Evolutionary conservation across 1,140 invertebrate genomes (phyloP).

Genomic region (Drosophila neocordata): DNA sequence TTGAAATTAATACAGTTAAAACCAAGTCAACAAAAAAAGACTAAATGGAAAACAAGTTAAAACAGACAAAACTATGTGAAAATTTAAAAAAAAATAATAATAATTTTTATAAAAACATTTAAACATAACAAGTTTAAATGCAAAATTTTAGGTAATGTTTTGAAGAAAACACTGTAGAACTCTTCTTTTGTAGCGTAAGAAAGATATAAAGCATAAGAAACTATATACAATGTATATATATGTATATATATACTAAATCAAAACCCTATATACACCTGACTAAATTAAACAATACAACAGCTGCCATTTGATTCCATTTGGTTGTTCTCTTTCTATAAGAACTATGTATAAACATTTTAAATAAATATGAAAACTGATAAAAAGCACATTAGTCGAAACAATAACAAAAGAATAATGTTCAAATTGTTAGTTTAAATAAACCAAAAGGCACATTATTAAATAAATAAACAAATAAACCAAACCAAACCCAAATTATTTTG

Average conservation of each 20-base stretch:
- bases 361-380: slow-evolving; percentile 48
- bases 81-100: not conserved
- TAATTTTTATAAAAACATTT: no score
- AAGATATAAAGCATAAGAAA: no score
- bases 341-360: slow-evolving; percentile 47
- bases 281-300: not conserved
- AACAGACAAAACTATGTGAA: not conserved
- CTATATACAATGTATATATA: not conserved
- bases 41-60: not conserved
- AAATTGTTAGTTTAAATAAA: slow-evolving; percentile 64
- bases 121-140: not conserved
- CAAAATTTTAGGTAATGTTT: no score
- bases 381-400: slow-evolving; percentile 57
- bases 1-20: no score
- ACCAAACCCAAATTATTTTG: not conserved
- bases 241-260: not conserved
- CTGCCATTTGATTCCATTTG: not conserved
- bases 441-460: slow-evolving; percentile 16
- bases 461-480: not conserved
- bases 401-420: slow-evolving; percentile 53
- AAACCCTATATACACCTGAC: slow-evolving; percentile 41
- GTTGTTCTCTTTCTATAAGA: not conserved
- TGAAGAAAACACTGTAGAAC: not conserved
- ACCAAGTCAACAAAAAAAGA: no score
- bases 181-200: no score